Base-by-base conservation (phyloP, 2,113 vertebrate genomes). In the Pachyramphus minor region DNA sequence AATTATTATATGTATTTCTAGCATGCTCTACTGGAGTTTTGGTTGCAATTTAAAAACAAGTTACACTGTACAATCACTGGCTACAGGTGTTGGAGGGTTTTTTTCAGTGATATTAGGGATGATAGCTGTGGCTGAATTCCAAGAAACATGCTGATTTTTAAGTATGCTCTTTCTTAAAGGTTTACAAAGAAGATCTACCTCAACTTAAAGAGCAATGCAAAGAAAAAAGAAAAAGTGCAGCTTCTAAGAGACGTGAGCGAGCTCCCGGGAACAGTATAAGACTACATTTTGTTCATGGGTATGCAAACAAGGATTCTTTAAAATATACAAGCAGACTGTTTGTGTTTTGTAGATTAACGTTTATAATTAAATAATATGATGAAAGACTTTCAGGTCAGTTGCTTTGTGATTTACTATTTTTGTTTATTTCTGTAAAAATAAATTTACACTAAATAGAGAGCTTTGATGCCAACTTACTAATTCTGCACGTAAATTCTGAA, bases 141-240 rank as follows among this genome's bases (percentile, higher is more conserved):
- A n/a, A 82, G 49, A 90, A 92, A 66, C 8, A 4, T n/a, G 8
- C 52, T 82, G 33, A 63, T 77, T 53, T 67, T 63, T 68, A 58
- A 75, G 30, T 93, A 14, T 92, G 12, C n/a, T 56, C 50, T 97
- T 94, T 95, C 88, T 95, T 90, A 60, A 95, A 99, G 99, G 98
- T 99, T 98, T 99, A 99, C 98, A 99, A 99, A 99, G 99, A 99
- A 99, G 99, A 99, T 98, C 99, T 99, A 99, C 99, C 99, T 99
- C 99, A 99, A 96, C 99, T 99, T 97, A 99, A 99, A 98, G 98
- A 99, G 96, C 99, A 99, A 97, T 99, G 98, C 98, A 99, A 99
- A 98, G 99, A 99, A 96, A 99, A 99, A 97, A 98, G 99, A 91
- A 98, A 98, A 96, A 98, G 97, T 75, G 98, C 97, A 74, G 98